Evolutionary conservation across 2,888 invertebrate species (phyloP), one percentile per base, ranked within the genome.

Genomic region (Phytoseiulus persimilis): DNA sequence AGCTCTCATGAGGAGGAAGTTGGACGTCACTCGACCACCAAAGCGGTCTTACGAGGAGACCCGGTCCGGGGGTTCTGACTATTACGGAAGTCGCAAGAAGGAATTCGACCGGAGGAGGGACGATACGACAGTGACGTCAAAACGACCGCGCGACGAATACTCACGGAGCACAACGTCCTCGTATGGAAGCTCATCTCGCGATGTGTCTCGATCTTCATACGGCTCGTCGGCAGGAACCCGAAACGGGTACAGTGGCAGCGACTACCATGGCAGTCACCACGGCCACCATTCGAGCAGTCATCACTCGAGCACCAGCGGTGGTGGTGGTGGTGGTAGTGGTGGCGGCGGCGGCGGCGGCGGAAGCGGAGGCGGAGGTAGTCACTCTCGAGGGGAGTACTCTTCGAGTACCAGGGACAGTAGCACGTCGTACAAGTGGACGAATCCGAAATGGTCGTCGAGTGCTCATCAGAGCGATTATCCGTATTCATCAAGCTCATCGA

Each of bases 41-140:
- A 87, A 87, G 23, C 87, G 87, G 23, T 87, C 87, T 6, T 87
- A 87, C 23, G 87, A 87, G 18, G 87, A 87, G 32, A 45, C n/a
- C 6, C 87, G 87, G 23, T 87, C 87, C 3, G 45, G 39, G 39
- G 87, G 87, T 5, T 33, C 87, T 31, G 87, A 87, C 33, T 87
- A 87, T n/a, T 87, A 87, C 87, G 23, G 87, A 6, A 32, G 87
- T n/a, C 39, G 87, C 87, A 87, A 87, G 45, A 33, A 45, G n/a
- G 87, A 87, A 33, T 87, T 39, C 87, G 87, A 87, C 45, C 87
- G 87, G 18, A 33, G 87, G 32, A 33, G 87, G 32, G 87, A 87
- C 32, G 87, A 87, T 33, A n/a, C 87, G 39, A 45, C 45, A 11
- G 87, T 87, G 2, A 31, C 87, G 45, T 31, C 32, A 33, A 87